phyloP scores from a whole-genome alignment of 2,797 vertebrate genomes.

The Rhabdophis nuchalis region DNA sequence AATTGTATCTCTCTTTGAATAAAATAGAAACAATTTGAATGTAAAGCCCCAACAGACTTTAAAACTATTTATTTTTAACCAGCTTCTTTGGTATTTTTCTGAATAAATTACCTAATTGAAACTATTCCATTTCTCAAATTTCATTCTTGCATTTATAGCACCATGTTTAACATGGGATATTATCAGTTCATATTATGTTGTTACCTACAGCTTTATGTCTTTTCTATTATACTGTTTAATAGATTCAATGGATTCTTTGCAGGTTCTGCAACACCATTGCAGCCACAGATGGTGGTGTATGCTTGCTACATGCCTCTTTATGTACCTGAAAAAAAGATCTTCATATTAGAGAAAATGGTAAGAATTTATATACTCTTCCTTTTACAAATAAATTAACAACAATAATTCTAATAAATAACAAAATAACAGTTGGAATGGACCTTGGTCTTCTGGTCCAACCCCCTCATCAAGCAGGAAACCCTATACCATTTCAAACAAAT shows the following conservation, averaged over 20 bases:
- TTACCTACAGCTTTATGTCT: not conserved
- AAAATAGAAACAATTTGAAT: not conserved
- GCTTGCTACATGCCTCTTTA: conserved; percentile 77
- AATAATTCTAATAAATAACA: not conserved
- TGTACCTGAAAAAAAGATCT: conserved; percentile 74
- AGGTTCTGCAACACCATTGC: conserved; percentile 52
- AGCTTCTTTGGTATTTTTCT: not conserved
- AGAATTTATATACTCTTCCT: conserved; percentile 38
- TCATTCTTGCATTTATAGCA: not conserved
- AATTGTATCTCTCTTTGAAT: not conserved
- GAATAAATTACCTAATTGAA: not conserved
- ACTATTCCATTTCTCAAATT: not conserved
- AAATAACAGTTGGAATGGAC: not conserved
- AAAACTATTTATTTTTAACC: not conserved
- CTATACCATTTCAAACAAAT: not conserved
- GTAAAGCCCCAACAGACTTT: not conserved
- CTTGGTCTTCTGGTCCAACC: not conserved
- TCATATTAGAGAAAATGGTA: conserved; percentile 80
- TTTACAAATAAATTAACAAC: not conserved
- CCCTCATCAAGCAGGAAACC: not conserved
- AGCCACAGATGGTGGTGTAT: conserved; percentile 75
- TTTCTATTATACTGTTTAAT: conserved; percentile 25
- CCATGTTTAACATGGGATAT: conserved; percentile 4
- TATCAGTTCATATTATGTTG: not conserved
- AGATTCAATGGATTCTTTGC: conserved; percentile 39